A percentile compares a stretch with the other conserved stretches of the same genome.
Conservation (phyloP, 2,888 invertebrate species). For the Sminthurinus aureus region DNA sequence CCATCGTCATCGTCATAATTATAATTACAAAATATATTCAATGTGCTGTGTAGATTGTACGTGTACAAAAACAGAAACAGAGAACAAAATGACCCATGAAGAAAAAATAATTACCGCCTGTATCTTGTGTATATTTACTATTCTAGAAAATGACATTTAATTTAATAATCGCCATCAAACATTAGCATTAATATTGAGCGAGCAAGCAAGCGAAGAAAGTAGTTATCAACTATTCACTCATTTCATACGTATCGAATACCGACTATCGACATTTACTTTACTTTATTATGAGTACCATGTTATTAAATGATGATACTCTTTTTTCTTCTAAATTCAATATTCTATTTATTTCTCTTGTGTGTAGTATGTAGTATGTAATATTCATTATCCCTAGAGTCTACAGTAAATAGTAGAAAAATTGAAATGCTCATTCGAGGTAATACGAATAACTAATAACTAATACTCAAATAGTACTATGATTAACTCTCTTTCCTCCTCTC, state of each 20-base stretch:
- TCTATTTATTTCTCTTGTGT: not conserved
- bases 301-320: not conserved
- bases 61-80: not conserved
- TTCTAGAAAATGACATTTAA: constrained; percentile 29
- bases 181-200: constrained; percentile 12
- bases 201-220: too few relatives aligned
- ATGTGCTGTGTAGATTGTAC: not conserved
- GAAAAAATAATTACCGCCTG: not conserved
- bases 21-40: not conserved
- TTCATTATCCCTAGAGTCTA: not conserved
- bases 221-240: too few relatives aligned
- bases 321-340: not conserved
- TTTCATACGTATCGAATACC: too few relatives aligned
- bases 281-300: too few relatives aligned
- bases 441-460: not conserved
- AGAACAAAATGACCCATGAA: not conserved
- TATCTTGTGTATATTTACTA: not conserved
- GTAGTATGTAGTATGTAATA: not conserved
- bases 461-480: not conserved
- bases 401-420: not conserved
- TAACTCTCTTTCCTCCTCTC: not conserved
- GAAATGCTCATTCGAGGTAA: not conserved
- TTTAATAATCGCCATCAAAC: constrained; percentile 36
- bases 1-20: not conserved
- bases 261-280: too few relatives aligned